Evolutionary conservation across 1,140 invertebrate species (phyloP).

Genomic region (Lethrus apterus): DNA sequence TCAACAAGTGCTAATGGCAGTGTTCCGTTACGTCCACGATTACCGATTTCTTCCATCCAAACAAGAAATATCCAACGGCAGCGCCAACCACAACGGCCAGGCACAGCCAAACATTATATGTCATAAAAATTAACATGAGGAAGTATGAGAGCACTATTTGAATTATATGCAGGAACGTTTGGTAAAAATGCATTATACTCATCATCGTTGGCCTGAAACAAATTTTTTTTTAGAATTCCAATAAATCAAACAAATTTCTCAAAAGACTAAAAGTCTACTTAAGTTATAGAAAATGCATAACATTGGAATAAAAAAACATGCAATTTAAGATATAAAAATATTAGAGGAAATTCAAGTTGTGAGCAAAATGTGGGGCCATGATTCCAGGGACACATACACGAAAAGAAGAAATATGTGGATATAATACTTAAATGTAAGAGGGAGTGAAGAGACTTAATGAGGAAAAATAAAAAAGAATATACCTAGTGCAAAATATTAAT

Average conservation of each 20-base stretch:
- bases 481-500: too few relatives aligned
- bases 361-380: too few relatives aligned
- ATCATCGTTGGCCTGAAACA: conserved; percentile 67
- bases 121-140: conserved; percentile 98
- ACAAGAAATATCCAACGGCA: conserved; percentile 85
- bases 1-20: conserved; percentile 81
- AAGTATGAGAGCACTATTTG: conserved; percentile 88
- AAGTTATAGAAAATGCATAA: background rate
- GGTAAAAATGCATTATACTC: conserved; percentile 70
- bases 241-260: too few relatives aligned
- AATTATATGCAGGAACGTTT: conserved; percentile 82
- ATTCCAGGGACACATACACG: too few relatives aligned
- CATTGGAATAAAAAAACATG: background rate
- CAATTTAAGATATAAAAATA: background rate
- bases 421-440: background rate
- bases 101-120: conserved; percentile 93
- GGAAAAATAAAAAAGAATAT: too few relatives aligned
- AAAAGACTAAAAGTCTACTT: background rate
- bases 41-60: conserved; percentile 86
- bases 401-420: background rate
- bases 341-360: too few relatives aligned
- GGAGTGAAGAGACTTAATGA: too few relatives aligned
- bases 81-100: conserved; percentile 83
- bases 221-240: background rate
- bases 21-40: conserved; percentile 92